Evolutionary conservation across 2,888 invertebrate genomes (phyloP).

Genomic region (Megastigmus dorsalis): DNA sequence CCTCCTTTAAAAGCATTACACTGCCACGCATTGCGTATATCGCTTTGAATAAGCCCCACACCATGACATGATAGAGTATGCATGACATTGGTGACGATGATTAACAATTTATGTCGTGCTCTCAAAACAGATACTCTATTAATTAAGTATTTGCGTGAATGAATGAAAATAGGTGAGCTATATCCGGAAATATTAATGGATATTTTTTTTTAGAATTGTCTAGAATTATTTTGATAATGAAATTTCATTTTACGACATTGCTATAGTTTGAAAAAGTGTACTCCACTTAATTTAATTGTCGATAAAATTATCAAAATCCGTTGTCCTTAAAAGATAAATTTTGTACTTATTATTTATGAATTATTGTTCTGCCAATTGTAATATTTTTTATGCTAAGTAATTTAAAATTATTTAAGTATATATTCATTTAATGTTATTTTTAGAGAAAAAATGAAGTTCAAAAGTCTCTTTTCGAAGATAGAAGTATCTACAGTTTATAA

Average conservation of each 20-base stretch:
- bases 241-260: background rate
- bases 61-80: background rate
- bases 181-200: background rate
- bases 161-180: slow-evolving; percentile 4
- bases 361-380: background rate
- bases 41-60: background rate
- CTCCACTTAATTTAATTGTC: background rate
- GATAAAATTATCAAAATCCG: background rate
- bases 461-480: too few relatives aligned
- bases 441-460: background rate
- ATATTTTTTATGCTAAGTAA: slow-evolving; percentile 9
- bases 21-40: slow-evolving; percentile 29
- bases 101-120: background rate
- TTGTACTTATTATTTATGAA: background rate
- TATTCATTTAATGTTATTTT: background rate
- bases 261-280: background rate
- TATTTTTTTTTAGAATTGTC: background rate
- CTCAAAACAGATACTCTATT: background rate
- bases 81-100: background rate
- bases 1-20: slow-evolving; percentile 73
- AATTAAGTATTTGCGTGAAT: background rate
- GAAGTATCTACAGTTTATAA: too few relatives aligned
- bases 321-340: background rate
- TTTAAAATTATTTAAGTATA: slow-evolving; percentile 5
- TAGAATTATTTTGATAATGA: background rate